Conservation (phyloP, 2,888 invertebrate genomes). For the Trichacis sp. region DNA sequence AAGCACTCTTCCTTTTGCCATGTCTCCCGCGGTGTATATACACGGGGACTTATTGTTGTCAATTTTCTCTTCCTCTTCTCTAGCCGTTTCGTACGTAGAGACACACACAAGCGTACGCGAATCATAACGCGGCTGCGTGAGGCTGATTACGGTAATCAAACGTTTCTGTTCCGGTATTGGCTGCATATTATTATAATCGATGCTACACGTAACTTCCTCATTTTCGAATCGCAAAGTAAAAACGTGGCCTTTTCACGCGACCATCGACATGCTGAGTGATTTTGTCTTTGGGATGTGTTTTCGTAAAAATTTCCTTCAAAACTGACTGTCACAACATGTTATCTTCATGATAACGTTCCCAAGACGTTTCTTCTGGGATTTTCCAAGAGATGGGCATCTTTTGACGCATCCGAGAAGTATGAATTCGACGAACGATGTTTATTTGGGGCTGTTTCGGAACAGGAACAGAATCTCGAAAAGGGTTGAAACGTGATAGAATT, state of each 20-base stretch:
- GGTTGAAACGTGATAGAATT: neutral
- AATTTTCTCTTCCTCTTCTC: constrained; percentile 46
- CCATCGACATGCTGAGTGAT: constrained; percentile 27
- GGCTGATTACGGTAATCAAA: constrained; percentile 68
- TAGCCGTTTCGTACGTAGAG: constrained; percentile 41
- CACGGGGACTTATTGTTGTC: constrained; percentile 42
- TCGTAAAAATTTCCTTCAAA: too few species aligned
- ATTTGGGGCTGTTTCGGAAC: too few species aligned
- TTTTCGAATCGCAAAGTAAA: constrained; percentile 49
- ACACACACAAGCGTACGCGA: constrained; percentile 36
- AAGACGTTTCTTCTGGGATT: too few species aligned
- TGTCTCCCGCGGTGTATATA: constrained; percentile 44
- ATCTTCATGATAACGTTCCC: too few species aligned
- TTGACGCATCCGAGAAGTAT: too few species aligned
- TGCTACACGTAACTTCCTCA: constrained; percentile 65
- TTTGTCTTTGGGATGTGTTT: too few species aligned
- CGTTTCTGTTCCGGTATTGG: constrained; percentile 65
- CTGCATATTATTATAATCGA: constrained; percentile 68
- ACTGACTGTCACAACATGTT: too few species aligned
- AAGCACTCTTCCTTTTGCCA: constrained; percentile 50
- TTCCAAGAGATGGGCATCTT: too few species aligned
- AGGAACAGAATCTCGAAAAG: neutral
- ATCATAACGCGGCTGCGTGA: constrained; percentile 60
- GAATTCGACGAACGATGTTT: too few species aligned
- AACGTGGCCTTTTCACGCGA: constrained; percentile 42